Evolutionary conservation across 2,888 invertebrate species (phyloP), one percentile per base, ranked within the genome.

Genomic region (Dorcus parallelipipedus): DNA sequence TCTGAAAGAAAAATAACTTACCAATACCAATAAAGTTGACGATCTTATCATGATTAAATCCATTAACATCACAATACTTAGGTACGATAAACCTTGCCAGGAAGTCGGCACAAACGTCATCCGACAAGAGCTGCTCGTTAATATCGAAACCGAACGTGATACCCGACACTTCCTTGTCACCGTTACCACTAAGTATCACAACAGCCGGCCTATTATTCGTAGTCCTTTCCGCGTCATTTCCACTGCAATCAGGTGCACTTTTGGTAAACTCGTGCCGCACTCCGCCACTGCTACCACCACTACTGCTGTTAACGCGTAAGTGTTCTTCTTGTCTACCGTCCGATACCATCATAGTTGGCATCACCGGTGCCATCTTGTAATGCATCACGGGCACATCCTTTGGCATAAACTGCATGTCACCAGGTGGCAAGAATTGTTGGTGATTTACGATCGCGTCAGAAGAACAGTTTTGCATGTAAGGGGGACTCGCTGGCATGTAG

Each of bases 71-170:
- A 63, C 76, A 67, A 39, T 45, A 49, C 9, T 42, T 42, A 3
- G 81, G 81, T 9, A 78, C 76, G 45, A 79, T 73, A 63, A 76
- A 82, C 52, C 80, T 71, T 49, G 79, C 73, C 8, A 78, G 74
- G 64, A 82, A 81, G 62, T 79, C 77, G 63, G 81, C 79, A 62
- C 78, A 79, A 17, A 71, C 68, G 58, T 75, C 76, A 50, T 75
- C 75, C n/a, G 81, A 80, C 69, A 90, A 78, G 69, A 90, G 80
- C 74, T 87, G 86, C 77, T 89, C 87, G 78, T 90, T 89, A 60
- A 90, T 80, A 73, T 89, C 90, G 78, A 90, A 90, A 9, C 91
- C 91, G 77, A 93, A 93, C 40, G 90, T 91, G 58, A 92, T 84
- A 69, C 86, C 88, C 71, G 84, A 83, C 77, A 88, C 84, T 64